phyloP scores from a whole-genome alignment of 2,113 vertebrate species.

The Ctenodactylus gundi region DNA sequence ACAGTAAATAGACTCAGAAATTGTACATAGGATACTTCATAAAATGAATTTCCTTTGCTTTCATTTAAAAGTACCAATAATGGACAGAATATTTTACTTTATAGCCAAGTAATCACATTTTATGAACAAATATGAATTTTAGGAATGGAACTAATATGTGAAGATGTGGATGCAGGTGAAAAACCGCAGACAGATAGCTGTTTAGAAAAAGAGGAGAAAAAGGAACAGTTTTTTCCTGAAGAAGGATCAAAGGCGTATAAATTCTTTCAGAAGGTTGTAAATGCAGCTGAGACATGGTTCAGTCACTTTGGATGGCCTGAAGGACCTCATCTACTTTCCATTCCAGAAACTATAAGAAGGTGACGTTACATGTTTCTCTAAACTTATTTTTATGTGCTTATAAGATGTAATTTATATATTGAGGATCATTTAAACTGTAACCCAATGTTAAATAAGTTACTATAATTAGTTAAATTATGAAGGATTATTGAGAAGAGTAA shows the following conservation, averaged over 20 bases:
- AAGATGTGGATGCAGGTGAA: slow-evolving; percentile 15
- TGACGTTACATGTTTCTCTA: slow-evolving; percentile 67
- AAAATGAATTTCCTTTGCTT: not conserved
- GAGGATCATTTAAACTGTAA: slow-evolving; percentile 3
- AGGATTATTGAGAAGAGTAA: not conserved
- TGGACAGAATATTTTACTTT: slow-evolving; percentile 16
- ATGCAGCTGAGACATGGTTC: slow-evolving; percentile 90
- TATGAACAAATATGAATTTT: slow-evolving; percentile 41
- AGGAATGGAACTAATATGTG: slow-evolving; percentile 55
- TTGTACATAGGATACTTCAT: not conserved
- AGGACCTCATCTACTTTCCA: slow-evolving; percentile 85
- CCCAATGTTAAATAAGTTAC: not conserved
- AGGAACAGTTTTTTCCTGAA: slow-evolving; percentile 77
- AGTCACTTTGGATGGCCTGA: slow-evolving; percentile 90
- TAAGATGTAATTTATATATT: not conserved
- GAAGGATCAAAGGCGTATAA: slow-evolving; percentile 76
- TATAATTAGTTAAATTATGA: not conserved
- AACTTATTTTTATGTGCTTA: not conserved
- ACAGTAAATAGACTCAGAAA: not conserved
- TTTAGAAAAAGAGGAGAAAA: not conserved
- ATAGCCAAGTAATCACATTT: not conserved
- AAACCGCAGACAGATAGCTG: not conserved
- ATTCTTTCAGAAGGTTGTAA: slow-evolving; percentile 84
- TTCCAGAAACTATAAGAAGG: slow-evolving; percentile 90
- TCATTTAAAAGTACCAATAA: not conserved